Base-by-base conservation (phyloP, 1,140 invertebrate genomes). In the Semibalanus balanoides region DNA sequence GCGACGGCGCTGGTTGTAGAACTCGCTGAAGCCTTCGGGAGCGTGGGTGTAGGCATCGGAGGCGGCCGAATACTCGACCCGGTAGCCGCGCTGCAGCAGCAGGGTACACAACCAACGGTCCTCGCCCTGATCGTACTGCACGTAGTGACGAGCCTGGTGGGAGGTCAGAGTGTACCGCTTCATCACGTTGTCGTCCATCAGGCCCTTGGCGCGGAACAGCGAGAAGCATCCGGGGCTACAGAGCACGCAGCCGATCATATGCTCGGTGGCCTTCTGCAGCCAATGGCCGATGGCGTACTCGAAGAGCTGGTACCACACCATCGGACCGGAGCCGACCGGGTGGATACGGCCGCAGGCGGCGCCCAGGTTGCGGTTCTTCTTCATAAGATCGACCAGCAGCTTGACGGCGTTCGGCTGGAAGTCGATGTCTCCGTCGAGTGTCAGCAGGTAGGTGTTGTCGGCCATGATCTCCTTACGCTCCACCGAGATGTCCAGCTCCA, bases 121-220 rank as follows among this genome's bases (percentile, higher is more conserved):
- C 85, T 97, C 94, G 31, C 70, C 96, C 86, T 99, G 96, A 94
- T 99, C 97, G 86, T 98, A 98, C 82, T 98, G 96, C 7, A 99
- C 95, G 82, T 98, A 99, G 85, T 99, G 96, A 76, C 95, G 88
- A 19, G 97, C 94, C 85, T 98, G 93, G 72, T 93, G 91, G 19
- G 96, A 96, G 81, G 89, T 89, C 9, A 94, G 92, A 0, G 97
- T 97, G 82, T 99, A 99, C 83, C 93, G 95, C 81, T 92, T 92
- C 96, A 99, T 99, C 5, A 99, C 96, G 82, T 99, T 99, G 81
- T 99, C 96, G 81, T 98, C 96, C 96, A 99, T 98, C 35, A 99
- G 86, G 78, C 96, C 94, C 84, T 95, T 95, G 73, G 93, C 97
- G 83, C 97, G 89, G 85, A 99, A 99, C 0, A 99, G 88, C 0